Conservation (phyloP, 1,140 invertebrate species). For the Panagrolaimus sp. region DNA sequence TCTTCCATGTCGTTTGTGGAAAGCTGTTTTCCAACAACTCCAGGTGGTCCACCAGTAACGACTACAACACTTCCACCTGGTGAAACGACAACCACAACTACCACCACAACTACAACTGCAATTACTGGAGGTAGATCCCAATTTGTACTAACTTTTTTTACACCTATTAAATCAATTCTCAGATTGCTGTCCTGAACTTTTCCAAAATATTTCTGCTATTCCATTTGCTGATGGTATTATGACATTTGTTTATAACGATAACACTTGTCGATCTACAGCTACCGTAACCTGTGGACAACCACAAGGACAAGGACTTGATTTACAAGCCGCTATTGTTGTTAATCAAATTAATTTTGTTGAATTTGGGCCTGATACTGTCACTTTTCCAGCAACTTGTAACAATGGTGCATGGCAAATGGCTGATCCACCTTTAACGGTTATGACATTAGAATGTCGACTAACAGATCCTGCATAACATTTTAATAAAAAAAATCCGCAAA, state of each 20-base stretch:
- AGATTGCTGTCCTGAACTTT: background rate
- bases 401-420: conserved; percentile 6
- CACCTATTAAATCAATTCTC: background rate
- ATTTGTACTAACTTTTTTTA: background rate
- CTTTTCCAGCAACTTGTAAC: background rate
- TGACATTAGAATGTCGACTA: background rate
- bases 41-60: too few relatives aligned
- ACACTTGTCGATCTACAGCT: conserved; percentile 1
- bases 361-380: background rate
- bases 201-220: background rate
- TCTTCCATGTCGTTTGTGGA: too few relatives aligned
- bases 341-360: background rate
- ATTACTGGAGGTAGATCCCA: background rate
- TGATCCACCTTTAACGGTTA: background rate
- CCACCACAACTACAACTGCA: background rate
- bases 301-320: background rate
- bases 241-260: background rate
- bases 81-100: too few relatives aligned
- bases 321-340: conserved; percentile 1
- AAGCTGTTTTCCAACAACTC: too few relatives aligned
- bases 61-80: too few relatives aligned
- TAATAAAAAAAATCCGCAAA: background rate
- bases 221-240: background rate
- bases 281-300: background rate
- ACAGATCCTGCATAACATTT: background rate